Conservation (phyloP, 2,888 invertebrate species). For the Brachypalpus laphriformis region DNA sequence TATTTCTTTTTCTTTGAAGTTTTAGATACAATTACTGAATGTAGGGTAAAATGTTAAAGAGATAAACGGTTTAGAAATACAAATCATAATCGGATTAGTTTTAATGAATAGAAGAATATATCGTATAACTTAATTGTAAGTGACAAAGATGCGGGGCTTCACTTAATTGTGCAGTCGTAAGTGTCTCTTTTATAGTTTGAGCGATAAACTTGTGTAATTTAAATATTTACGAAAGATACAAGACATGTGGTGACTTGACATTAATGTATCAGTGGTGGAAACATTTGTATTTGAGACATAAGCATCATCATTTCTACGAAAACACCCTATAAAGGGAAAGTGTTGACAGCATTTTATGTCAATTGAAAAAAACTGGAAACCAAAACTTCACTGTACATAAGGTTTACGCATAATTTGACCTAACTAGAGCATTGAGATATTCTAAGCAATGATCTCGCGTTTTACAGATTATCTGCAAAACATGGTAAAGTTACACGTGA, state of each 20-base stretch:
- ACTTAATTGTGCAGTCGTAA: slow-evolving; percentile 9
- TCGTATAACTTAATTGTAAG: not conserved
- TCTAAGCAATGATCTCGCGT: too few species aligned
- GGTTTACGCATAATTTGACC: too few species aligned
- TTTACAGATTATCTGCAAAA: too few species aligned
- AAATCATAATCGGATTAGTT: slow-evolving; percentile 26
- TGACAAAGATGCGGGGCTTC: not conserved
- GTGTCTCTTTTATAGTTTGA: not conserved
- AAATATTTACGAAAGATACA: slow-evolving; percentile 1
- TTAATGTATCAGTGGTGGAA: not conserved
- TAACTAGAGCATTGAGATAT: too few species aligned
- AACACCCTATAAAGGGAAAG: not conserved
- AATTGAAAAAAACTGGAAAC: too few species aligned
- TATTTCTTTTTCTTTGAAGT: not conserved
- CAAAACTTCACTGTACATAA: too few species aligned
- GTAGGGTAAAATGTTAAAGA: slow-evolving; percentile 22
- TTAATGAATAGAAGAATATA: not conserved
- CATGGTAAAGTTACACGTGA: too few species aligned
- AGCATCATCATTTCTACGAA: not conserved
- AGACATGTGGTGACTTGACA: not conserved
- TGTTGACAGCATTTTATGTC: not conserved
- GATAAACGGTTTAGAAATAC: slow-evolving; percentile 10
- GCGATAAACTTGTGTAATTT: slow-evolving; percentile 1
- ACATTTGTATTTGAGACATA: not conserved
- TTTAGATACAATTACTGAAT: slow-evolving; percentile 19